Percentiles rank a stretch among this genome's conserved stretches.
Evolutionary conservation across 1,140 invertebrate genomes (phyloP).

Genomic region (Globodera rostochiensis): DNA sequence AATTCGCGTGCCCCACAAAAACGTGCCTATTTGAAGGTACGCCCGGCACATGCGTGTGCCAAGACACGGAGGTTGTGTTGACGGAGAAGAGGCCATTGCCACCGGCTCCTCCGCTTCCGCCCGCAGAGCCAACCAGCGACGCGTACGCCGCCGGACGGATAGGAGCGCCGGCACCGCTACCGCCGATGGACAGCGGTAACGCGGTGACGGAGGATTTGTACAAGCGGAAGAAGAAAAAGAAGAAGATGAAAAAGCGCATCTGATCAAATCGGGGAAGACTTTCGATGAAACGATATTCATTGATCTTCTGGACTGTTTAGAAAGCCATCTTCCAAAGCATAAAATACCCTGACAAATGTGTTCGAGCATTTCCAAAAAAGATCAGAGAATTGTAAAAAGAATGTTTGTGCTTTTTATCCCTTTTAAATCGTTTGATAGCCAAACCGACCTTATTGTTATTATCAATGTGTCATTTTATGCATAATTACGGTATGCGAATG

Average conservation of each 20-base stretch:
- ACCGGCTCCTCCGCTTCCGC: slow-evolving; percentile 51
- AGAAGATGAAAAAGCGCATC: slow-evolving; percentile 1
- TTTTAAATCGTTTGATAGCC: no score
- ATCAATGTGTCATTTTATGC: no score
- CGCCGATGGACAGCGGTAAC: slow-evolving; percentile 25
- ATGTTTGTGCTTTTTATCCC: no score
- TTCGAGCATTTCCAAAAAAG: no score
- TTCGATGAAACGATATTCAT: no score
- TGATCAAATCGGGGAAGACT: background rate
- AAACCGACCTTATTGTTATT: no score
- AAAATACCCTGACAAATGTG: no score
- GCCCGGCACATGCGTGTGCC: slow-evolving; percentile 65
- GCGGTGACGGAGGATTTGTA: background rate
- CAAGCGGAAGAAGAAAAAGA: slow-evolving; percentile 16
- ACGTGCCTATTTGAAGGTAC: slow-evolving; percentile 39
- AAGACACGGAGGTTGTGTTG: slow-evolving; percentile 65
- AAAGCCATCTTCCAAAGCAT: no score
- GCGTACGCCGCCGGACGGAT: slow-evolving; percentile 13
- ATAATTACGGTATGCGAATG: no score
- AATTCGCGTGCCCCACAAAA: slow-evolving; percentile 25
- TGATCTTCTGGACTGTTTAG: no score
- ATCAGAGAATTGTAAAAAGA: no score
- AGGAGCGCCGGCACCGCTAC: slow-evolving; percentile 8
- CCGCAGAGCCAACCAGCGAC: slow-evolving; percentile 25
- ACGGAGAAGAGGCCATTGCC: slow-evolving; percentile 43